These are phyloP conservation scores for Cotesia typhae DNA, from an alignment of 1,140 invertebrate species.

Conservation along the genomic window DNA sequence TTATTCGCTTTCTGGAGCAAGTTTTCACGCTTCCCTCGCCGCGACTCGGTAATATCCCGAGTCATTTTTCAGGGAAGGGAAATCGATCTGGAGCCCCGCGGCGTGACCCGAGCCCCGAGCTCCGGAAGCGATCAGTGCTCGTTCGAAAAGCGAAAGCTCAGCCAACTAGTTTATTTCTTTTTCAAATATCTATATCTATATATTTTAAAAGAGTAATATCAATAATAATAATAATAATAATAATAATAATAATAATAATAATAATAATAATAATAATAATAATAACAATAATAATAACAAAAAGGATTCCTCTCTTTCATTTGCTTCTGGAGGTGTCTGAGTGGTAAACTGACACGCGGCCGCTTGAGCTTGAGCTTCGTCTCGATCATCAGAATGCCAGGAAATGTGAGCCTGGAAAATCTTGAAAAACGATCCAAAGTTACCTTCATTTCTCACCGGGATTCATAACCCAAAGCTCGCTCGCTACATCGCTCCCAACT, in stretches of 20 bases:
- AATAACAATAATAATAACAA: background rate
- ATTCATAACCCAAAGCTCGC: constrained; percentile 22
- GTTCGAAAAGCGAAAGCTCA: constrained; percentile 24
- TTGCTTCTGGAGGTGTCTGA: constrained; percentile 13
- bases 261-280: too few relatives aligned
- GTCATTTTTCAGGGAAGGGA: constrained; percentile 29
- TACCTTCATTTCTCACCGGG: constrained; percentile 29
- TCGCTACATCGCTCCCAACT: constrained; percentile 3
- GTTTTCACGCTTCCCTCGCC: constrained; percentile 15
- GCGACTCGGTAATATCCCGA: constrained; percentile 11
- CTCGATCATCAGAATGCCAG: constrained; percentile 15
- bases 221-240: background rate
- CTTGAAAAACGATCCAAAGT: constrained; percentile 32
- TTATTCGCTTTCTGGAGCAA: background rate
- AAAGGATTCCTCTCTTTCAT: constrained; percentile 10
- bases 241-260: too few relatives aligned
- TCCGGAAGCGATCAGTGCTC: constrained; percentile 14
- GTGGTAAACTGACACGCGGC: constrained; percentile 8
- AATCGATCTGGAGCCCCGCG: constrained; percentile 19
- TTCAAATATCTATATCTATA: background rate
- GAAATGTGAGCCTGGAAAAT: constrained; percentile 25
- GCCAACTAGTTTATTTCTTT: background rate
- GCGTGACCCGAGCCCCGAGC: background rate
- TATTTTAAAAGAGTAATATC: background rate
- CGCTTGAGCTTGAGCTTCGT: background rate